Base-by-base conservation (phyloP, 2,888 invertebrate species). In the Rosalia funebris region DNA sequence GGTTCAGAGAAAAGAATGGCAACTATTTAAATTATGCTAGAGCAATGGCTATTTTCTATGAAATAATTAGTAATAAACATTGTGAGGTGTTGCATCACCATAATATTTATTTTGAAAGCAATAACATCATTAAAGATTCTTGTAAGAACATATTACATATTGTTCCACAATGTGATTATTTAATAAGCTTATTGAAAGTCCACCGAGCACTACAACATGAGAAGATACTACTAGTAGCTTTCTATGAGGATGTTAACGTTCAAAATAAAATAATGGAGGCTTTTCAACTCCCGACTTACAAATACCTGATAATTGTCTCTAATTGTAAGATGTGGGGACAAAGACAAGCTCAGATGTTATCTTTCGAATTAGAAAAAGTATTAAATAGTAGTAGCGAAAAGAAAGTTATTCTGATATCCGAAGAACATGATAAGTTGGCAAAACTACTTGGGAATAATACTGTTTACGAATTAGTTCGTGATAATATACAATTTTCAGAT, bases 51-150 rank as follows among this genome's bases (percentile, higher is more conserved):
- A 15, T 25, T 2, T 46, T 46, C 15, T 31, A 3, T 5, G 34
- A 46, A 32, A 31, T 46, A 15, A 31, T 25, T 15, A 54, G 54
- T 12, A 12, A 44, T 1, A 42, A 42, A 9, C 34, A 54, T 10
- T 32, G n/a, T 9, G 32, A 54, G 12, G 44, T 4, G 1, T 34
- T 54, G 3, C 12, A 44, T 1, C n/a, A 34, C 9, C 41, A 41
- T 5, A 17, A 34, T 3, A 34, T 54, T n/a, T 32, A 7, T 9
- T 54, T 54, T 32, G 25, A 44, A 17, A 10, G 19, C 10, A 44
- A 44, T 12, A 12, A n/a, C n/a, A n/a, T n/a, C n/a, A n/a, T n/a
- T n/a, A n/a, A n/a, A n/a, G n/a, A n/a, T n/a, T n/a, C n/a, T n/a
- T n/a, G n/a, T n/a, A n/a, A n/a, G n/a, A n/a, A n/a, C n/a, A n/a